phyloP scores from a whole-genome alignment of 1,140 invertebrate genomes.

The Drosophila fuyamai region DNA sequence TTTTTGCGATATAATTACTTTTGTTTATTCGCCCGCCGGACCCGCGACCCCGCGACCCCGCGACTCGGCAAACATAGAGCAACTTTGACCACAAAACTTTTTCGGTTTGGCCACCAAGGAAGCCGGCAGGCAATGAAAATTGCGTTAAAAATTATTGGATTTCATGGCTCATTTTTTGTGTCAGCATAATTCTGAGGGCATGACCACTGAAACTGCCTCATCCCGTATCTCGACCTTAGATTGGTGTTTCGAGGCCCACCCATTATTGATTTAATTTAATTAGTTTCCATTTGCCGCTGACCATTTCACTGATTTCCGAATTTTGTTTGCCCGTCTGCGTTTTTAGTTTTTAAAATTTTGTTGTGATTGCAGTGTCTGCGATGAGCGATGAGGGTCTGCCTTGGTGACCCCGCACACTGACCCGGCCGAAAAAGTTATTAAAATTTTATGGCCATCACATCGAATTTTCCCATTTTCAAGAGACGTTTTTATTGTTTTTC shows the following conservation, averaged over 20 bases:
- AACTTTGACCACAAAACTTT: conserved; percentile 49
- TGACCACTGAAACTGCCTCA: conserved; percentile 1
- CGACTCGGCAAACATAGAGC: background rate
- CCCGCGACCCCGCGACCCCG: background rate
- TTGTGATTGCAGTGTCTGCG: conserved; percentile 47
- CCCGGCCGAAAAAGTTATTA: conserved; percentile 62
- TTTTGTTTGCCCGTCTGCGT: conserved; percentile 62
- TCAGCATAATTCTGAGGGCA: conserved; percentile 53
- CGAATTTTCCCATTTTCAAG: conserved; percentile 26
- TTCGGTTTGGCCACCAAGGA: conserved; percentile 24
- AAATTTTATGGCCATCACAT: conserved; percentile 64
- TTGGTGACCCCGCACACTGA: conserved; percentile 48
- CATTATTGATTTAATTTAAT: conserved; percentile 78
- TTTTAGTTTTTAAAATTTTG: conserved; percentile 60
- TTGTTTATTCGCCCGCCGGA: conserved; percentile 23
- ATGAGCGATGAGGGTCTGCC: conserved; percentile 46
- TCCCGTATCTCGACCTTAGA: conserved; percentile 23
- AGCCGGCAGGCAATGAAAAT: conserved; percentile 43
- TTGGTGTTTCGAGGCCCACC: conserved; percentile 7
- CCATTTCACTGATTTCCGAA: conserved; percentile 62
- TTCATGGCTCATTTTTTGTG: conserved; percentile 45
- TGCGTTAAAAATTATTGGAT: conserved; percentile 49
- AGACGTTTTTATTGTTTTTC: conserved; percentile 56
- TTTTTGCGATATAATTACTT: conserved; percentile 72
- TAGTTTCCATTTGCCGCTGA: conserved; percentile 61